Evolutionary conservation across 1,140 invertebrate species (phyloP).

Genomic region (Paracyclopina nana): DNA sequence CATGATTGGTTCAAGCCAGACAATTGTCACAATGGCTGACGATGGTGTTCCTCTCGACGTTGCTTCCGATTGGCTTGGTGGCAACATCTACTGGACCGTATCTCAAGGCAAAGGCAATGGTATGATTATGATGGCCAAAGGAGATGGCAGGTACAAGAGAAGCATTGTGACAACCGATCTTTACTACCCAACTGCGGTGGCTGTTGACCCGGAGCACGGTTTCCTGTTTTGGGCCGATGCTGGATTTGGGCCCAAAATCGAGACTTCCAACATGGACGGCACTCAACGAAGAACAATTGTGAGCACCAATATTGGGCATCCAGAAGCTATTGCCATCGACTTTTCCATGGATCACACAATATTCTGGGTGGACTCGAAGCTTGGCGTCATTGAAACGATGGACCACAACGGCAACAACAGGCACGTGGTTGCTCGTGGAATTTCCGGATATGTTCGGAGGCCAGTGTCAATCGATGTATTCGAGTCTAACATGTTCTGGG

Average conservation of each 20-base stretch:
- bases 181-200: slow-evolving; percentile 63
- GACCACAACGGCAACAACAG: slow-evolving; percentile 49
- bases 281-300: slow-evolving; percentile 57
- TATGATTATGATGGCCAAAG: slow-evolving; percentile 60
- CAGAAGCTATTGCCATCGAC: slow-evolving; percentile 72
- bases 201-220: slow-evolving; percentile 62
- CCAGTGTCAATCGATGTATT: slow-evolving; percentile 78
- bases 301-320: slow-evolving; percentile 52
- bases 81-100: slow-evolving; percentile 83
- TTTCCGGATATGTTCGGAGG: slow-evolving; percentile 43
- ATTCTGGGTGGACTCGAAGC: slow-evolving; percentile 88
- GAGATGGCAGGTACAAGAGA: slow-evolving; percentile 68
- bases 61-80: slow-evolving; percentile 73
- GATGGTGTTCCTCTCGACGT: slow-evolving; percentile 58
- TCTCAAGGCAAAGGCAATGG: slow-evolving; percentile 41
- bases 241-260: slow-evolving; percentile 60
- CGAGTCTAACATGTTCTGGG: slow-evolving; percentile 68
- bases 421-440: slow-evolving; percentile 48
- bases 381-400: slow-evolving; percentile 78
- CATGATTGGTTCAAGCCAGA: slow-evolving; percentile 55
- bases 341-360: slow-evolving; percentile 65
- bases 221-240: slow-evolving; percentile 75
- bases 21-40: slow-evolving; percentile 36
- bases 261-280: slow-evolving; percentile 88
- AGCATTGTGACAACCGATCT: slow-evolving; percentile 40